phyloP scores from a whole-genome alignment of 1,140 invertebrate species.

The Tribolium madens region DNA sequence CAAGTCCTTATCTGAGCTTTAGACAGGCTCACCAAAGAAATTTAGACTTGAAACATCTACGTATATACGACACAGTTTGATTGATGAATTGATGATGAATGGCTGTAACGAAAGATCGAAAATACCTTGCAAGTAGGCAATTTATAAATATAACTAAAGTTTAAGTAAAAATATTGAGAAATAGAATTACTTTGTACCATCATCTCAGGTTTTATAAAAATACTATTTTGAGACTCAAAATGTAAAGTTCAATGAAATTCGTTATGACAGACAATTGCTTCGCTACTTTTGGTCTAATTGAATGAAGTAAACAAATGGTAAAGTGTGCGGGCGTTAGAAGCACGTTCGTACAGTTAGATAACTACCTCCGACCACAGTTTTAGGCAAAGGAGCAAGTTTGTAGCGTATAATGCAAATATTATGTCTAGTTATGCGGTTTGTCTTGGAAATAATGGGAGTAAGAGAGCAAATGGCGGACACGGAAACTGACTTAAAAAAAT shows the following conservation, averaged over 20 bases:
- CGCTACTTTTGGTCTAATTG: not conserved
- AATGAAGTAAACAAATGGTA: not conserved
- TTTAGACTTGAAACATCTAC: slow-evolving; percentile 4
- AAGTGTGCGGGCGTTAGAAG: slow-evolving; percentile 11
- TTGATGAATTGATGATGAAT: slow-evolving; percentile 27
- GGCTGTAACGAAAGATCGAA: slow-evolving; percentile 5
- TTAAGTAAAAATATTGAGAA: too few relatives aligned
- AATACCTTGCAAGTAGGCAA: not conserved
- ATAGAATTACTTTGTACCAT: too few relatives aligned
- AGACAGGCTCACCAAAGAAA: not conserved
- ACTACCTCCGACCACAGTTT: slow-evolving; percentile 34
- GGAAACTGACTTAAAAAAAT: slow-evolving; percentile 16
- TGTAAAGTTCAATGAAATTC: slow-evolving; percentile 1
- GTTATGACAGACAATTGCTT: not conserved
- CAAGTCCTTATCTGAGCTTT: not conserved
- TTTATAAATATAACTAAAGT: too few relatives aligned
- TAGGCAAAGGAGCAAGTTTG: slow-evolving; percentile 38
- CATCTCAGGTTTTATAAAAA: not conserved
- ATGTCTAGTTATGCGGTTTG: slow-evolving; percentile 35
- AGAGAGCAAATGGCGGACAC: slow-evolving; percentile 11
- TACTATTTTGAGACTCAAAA: not conserved
- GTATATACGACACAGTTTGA: slow-evolving; percentile 1
- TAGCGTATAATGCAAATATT: slow-evolving; percentile 37
- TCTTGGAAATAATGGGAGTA: slow-evolving; percentile 25
- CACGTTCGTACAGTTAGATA: slow-evolving; percentile 34